Evolutionary conservation across 2,888 invertebrate species (phyloP).

Genomic region (Tachina grossa): DNA sequence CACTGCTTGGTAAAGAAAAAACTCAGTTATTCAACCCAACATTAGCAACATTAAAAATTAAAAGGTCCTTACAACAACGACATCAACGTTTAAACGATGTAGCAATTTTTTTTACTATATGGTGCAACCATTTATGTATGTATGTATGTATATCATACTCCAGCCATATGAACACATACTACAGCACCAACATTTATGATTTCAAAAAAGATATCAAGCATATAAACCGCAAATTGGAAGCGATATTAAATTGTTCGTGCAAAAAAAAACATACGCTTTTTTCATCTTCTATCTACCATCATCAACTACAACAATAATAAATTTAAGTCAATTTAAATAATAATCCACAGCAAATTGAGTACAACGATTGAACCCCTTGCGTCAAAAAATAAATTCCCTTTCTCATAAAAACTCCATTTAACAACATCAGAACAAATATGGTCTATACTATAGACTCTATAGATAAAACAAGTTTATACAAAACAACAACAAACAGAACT

Average conservation of each 20-base stretch:
- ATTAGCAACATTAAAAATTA: constrained; percentile 64
- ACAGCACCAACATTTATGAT: constrained; percentile 64
- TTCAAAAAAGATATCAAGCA: constrained; percentile 73
- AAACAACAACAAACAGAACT: constrained; percentile 16
- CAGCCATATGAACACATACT: constrained; percentile 19
- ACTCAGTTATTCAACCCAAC: constrained; percentile 39
- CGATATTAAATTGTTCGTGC: constrained; percentile 83
- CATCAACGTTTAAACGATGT: neutral
- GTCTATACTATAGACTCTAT: too few species aligned
- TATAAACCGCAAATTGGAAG: constrained; percentile 83
- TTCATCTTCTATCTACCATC: constrained; percentile 33
- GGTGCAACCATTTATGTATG: constrained; percentile 71
- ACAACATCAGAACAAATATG: neutral
- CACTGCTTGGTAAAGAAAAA: neutral
- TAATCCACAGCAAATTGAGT: constrained; percentile 70
- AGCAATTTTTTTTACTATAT: constrained; percentile 24
- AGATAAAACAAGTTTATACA: neutral
- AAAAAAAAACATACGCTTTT: constrained; percentile 74
- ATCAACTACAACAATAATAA: constrained; percentile 72
- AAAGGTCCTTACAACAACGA: constrained; percentile 67
- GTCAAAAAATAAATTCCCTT: constrained; percentile 10
- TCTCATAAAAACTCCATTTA: constrained; percentile 18
- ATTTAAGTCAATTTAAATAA: constrained; percentile 81
- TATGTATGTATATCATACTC: constrained; percentile 6
- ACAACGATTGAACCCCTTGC: constrained; percentile 29